Evolutionary conservation across 2,888 invertebrate genomes (phyloP).

Genomic region (Ophion obscuratus): DNA sequence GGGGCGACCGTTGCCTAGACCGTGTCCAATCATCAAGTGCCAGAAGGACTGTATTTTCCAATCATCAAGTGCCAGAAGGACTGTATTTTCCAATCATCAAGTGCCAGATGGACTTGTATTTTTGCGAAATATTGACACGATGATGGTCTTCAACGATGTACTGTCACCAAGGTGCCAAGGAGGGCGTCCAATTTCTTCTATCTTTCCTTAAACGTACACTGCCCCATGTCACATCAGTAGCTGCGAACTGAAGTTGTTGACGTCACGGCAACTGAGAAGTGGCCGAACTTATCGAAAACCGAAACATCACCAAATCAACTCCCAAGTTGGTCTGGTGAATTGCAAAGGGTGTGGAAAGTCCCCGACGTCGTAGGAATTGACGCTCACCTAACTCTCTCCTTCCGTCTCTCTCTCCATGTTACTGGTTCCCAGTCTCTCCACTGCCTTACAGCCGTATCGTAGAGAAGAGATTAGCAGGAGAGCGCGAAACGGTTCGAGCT

Average conservation of each 20-base stretch:
- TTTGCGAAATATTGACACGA: background rate
- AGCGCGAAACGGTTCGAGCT: constrained; percentile 75
- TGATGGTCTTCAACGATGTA: background rate
- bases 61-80: background rate
- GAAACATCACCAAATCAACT: background rate
- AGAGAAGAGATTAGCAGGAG: constrained; percentile 77
- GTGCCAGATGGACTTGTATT: background rate
- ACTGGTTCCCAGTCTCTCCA: constrained; percentile 8
- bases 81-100: background rate
- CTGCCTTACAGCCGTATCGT: constrained; percentile 66
- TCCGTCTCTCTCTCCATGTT: constrained; percentile 18
- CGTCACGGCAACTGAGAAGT: background rate
- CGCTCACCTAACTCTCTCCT: background rate
- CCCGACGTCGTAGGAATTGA: background rate
- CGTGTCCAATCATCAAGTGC: background rate
- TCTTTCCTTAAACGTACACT: background rate
- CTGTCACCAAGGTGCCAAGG: background rate
- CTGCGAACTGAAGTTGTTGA: background rate
- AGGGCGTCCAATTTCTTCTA: background rate
- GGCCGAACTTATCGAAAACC: background rate
- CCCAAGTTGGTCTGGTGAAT: background rate
- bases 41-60: background rate
- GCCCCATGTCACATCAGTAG: background rate
- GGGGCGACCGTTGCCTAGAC: background rate
- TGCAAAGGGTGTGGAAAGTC: background rate